Evolutionary conservation across 2,797 vertebrate species (phyloP), one percentile per base, ranked within the genome.

Genomic region (Naso thynnoides): DNA sequence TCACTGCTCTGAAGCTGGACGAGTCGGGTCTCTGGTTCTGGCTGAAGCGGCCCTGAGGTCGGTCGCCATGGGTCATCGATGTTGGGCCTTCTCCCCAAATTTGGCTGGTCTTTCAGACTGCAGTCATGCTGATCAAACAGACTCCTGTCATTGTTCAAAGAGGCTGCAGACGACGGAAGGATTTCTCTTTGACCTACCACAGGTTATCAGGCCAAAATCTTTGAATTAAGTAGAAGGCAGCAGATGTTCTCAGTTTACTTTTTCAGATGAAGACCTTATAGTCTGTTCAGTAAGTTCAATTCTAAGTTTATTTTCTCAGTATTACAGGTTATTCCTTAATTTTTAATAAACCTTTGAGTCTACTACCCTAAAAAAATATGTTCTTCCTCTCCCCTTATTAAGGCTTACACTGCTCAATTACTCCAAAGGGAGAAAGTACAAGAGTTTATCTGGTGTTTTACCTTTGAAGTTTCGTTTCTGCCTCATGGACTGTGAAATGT

Each of bases 371-470:
- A 41, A 39, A 58, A 68, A 14, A 26, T 44, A 1, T 59, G 26
- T 47, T 79, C 38, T 42, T 62, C 58, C 10, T 59, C 50, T 76
- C 14, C 18, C 44, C 10, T 66, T 70, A 41, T 11, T 36, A 18
- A 73, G 21, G 38, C 67, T 73, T 73, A 76, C 23, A 63, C 23
- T 27, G 42, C 48, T 70, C 54, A 65, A 6, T 50, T 63, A 42
- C 52, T 73, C 55, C 36, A 62, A 70, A 56, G 63, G 58, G 45
- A 70, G 29, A 29, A 55, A 61, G 19, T 65, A 24, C 11, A 44
- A 44, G 44, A 38, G 77, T 66, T 78, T 76, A 82, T 89, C 72
- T 61, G 14, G 19, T 77, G 52, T 73, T 72, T 36, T 50, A 61
- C 53, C 42, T 77, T 52, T 59, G 27, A 81, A 81, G 48, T 86